Percentiles rank a stretch among this genome's conserved stretches.
Evolutionary conservation across 2,888 invertebrate genomes (phyloP).

Genomic region (Abrostola tripartita): DNA sequence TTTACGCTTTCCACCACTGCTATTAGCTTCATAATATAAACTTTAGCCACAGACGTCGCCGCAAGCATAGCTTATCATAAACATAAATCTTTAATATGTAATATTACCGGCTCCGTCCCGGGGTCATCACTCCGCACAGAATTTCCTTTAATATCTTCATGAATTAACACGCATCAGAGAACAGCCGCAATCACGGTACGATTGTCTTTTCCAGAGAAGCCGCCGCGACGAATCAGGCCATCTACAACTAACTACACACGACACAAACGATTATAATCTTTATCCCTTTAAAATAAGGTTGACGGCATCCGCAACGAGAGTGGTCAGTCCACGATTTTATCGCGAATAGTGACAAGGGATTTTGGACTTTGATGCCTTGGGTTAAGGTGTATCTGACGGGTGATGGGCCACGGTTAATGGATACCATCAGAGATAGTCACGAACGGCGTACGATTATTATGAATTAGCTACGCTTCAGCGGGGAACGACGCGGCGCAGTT

Average conservation of each 20-base stretch:
- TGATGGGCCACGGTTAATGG: slow-evolving; percentile 44
- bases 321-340: slow-evolving; percentile 25
- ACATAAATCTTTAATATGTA: slow-evolving; percentile 29
- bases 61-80: not conserved
- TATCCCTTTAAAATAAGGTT: slow-evolving; percentile 16
- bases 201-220: slow-evolving; percentile 67
- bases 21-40: not conserved
- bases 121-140: slow-evolving; percentile 56
- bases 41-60: not conserved
- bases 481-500: slow-evolving; percentile 50
- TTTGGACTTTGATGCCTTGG: slow-evolving; percentile 18
- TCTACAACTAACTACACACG: slow-evolving; percentile 25
- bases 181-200: slow-evolving; percentile 67
- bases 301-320: slow-evolving; percentile 18
- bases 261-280: slow-evolving; percentile 24
- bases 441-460: slow-evolving; percentile 73
- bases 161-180: slow-evolving; percentile 67
- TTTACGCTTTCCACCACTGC: not conserved
- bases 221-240: slow-evolving; percentile 65
- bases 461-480: slow-evolving; percentile 74
- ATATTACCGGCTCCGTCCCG: slow-evolving; percentile 22
- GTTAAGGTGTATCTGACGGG: slow-evolving; percentile 28
- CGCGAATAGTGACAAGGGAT: slow-evolving; percentile 9
- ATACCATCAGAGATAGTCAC: slow-evolving; percentile 64
- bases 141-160: slow-evolving; percentile 59